Evolutionary conservation across 2,113 vertebrate genomes (phyloP), one percentile per base, ranked within the genome.

Genomic region (Microcebus ravelobensis): DNA sequence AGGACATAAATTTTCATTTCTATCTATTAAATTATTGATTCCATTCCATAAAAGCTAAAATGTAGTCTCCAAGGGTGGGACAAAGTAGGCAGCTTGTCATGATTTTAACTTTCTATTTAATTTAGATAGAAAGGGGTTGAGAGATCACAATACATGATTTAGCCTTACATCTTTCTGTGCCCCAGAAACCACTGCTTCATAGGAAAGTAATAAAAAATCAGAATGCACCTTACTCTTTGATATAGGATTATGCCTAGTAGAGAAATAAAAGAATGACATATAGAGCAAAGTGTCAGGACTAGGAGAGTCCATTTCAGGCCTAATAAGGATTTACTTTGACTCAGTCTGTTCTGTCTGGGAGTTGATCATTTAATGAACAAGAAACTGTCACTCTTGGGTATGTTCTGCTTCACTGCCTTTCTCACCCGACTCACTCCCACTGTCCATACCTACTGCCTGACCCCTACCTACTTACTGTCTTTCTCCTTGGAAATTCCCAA

Each of bases 11-110:
- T 74, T 96, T 97, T 94, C 95, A 90, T 93, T 87, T 96, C 74
- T 92, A 50, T 82, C 87, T 48, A 77, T 96, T 93, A 96, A 93
- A 86, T 92, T 96, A 87, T 82, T 96, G 92, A 97, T 91, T 92
- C 55, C 77, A 12, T 93, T 91, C 73, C 79, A 95, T 95, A 87
- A 94, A 96, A 95, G 45, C 45, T 59, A 88, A 97, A 79, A 71
- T 73, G 74, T 71, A 83, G 63, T 92, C 68, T 97, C 48, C 27
- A 61, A 73, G 3, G 17, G 57, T 59, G 23, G 13, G 77, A 86
- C 23, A n/a, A 52, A 96, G 55, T 6, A 87, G 42, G 61, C 50
- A 11, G 1, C 0, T 87, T 89, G 18, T 25, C 55, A n/a, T 74
- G 63, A 77, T 95, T 90, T 65, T 81, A 55, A 83, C 50, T 94